Evolutionary conservation across 2,113 vertebrate species (phyloP).

Genomic region (Neotoma lepida): DNA sequence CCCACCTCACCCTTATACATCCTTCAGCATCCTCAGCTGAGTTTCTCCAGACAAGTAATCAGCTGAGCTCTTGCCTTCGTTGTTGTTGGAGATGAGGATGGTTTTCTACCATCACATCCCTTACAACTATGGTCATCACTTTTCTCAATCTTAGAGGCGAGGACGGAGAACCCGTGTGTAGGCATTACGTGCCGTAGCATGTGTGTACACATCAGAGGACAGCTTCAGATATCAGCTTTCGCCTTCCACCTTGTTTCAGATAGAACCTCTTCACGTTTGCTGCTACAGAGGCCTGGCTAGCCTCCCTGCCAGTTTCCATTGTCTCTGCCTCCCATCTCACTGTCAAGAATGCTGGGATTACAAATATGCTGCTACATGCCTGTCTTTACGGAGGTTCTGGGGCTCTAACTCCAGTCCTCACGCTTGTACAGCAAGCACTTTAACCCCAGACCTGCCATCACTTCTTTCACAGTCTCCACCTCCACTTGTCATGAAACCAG

Average conservation of each 20-base stretch:
- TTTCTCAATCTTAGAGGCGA: neutral
- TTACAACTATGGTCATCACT: neutral
- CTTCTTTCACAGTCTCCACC: constrained; percentile 4
- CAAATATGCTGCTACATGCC: neutral
- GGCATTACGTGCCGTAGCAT: neutral
- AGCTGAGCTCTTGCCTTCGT: neutral
- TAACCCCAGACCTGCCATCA: neutral
- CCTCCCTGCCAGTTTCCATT: neutral
- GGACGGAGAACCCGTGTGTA: neutral
- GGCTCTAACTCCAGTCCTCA: neutral
- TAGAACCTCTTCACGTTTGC: neutral
- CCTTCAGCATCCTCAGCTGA: neutral
- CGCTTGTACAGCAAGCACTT: neutral
- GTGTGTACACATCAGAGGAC: neutral
- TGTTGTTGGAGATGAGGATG: neutral
- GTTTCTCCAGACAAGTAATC: no score
- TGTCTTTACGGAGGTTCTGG: no score
- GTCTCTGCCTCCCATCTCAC: neutral
- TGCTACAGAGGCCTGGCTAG: neutral
- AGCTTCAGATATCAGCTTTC: no score
- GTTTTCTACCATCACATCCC: neutral
- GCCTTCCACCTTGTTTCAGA: neutral
- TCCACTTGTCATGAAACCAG: neutral
- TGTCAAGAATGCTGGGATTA: neutral
- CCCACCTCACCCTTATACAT: neutral